Evolutionary conservation across 2,113 vertebrate genomes (phyloP).

Genomic region (Phycodurus eques): DNA sequence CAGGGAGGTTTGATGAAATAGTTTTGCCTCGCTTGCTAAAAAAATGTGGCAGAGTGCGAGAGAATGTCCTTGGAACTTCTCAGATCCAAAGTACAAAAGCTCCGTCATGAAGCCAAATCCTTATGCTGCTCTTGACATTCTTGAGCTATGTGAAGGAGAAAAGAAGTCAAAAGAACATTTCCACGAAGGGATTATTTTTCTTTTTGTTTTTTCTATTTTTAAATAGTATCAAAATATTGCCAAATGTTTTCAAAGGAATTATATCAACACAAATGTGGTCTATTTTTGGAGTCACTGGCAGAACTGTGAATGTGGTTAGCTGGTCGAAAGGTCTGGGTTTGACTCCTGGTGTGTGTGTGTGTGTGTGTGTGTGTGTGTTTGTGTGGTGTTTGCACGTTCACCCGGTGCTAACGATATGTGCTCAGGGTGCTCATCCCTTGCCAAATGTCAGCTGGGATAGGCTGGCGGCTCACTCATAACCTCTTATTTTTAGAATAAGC

Average conservation of each 20-base stretch:
- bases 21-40: neutral
- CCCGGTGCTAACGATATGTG: no score
- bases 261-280: neutral
- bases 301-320: neutral
- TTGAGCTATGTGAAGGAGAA: neutral
- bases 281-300: neutral
- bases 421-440: no score
- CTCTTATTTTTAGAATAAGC: no score
- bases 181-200: neutral
- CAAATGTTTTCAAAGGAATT: neutral
- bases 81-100: neutral
- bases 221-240: neutral
- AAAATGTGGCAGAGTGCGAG: neutral
- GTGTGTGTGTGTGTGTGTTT: no score
- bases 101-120: neutral
- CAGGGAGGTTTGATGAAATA: neutral
- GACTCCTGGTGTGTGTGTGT: no score
- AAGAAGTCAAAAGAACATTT: neutral
- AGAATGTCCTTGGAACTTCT: neutral
- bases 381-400: no score
- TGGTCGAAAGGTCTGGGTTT: no score
- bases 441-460: no score
- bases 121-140: neutral
- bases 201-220: neutral
- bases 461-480: no score